Evolutionary conservation across 2,888 invertebrate species (phyloP), one percentile per base, ranked within the genome.

Genomic region (Creontiades dilutus): DNA sequence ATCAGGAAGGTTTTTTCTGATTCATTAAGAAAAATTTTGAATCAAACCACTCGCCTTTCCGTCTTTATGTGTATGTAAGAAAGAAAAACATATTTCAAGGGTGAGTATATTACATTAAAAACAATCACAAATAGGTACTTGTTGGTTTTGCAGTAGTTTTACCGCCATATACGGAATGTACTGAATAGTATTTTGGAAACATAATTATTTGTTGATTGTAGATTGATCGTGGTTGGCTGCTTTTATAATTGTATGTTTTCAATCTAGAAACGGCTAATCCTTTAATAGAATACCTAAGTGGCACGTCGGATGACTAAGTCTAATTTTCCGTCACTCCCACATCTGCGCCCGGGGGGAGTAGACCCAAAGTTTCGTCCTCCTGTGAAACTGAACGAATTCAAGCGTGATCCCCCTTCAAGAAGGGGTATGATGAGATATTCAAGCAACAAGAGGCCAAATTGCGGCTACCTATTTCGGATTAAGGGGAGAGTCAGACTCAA

Each of bases 391-490:
- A 85, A 85, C 37, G 28, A 28, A 57, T 57, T 55, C 85, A 85
- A 85, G 61, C 84, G 55, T 57, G 84, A n/a, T 19, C 28, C 23
- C 57, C 57, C 85, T 28, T 28, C 57, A 27, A 28, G 28, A 52
- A 82, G 52, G 85, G 37, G 37, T 37, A 55, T 61, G 85, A 85
- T 85, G 85, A 46, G 85, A 85, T 85, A 55, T 68, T 86, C 75
- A 86, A 75, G 86, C 86, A 86, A 86, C 76, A 86, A 86, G 76
- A 86, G 28, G 28, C 47, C 47, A 68, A 86, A 28, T 55, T 48
- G 46, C 86, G 78, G 86, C 55, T 86, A 86, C 85, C 85, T 85
- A 85, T 85, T 85, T 57, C 23, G 85, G 85, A 85, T 85, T 85
- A 61, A 13, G 61, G 19, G 68, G 23, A 61, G 85, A 85, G 57